These are phyloP conservation scores for Haliclona indistincta DNA, from an alignment of 37 sponge, comb jelly and placozoan species.

Conservation along the genomic window DNA sequence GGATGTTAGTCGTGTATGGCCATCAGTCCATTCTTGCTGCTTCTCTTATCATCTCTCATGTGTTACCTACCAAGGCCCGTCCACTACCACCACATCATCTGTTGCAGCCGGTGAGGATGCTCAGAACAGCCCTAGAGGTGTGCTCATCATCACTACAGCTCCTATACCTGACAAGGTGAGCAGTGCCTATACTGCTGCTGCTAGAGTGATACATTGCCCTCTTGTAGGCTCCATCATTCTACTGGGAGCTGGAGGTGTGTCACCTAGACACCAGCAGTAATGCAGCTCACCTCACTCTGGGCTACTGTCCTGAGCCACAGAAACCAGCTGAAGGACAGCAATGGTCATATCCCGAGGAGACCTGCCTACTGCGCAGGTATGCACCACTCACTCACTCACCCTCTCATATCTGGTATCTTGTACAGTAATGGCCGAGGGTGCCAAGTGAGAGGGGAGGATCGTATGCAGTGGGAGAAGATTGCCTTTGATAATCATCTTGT, in stretches of 20 bases:
- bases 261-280: slow-evolving; percentile 60
- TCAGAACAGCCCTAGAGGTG: slow-evolving; percentile 47
- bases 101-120: slow-evolving; percentile 8
- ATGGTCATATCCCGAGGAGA: slow-evolving; percentile 40
- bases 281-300: slow-evolving; percentile 53
- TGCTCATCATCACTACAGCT: slow-evolving; percentile 57
- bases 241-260: slow-evolving; percentile 91
- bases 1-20: slow-evolving; percentile 63
- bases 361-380: slow-evolving; percentile 61
- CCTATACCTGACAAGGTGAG: slow-evolving; percentile 52
- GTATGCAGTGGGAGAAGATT: slow-evolving; percentile 63
- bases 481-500: slow-evolving; percentile 41
- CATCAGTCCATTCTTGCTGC: slow-evolving; percentile 54
- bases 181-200: not conserved
- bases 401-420: not conserved
- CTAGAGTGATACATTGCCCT: not conserved
- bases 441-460: slow-evolving; percentile 48
- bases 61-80: slow-evolving; percentile 65
- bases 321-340: slow-evolving; percentile 40
- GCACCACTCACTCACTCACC: not conserved
- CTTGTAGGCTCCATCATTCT: slow-evolving; percentile 82
- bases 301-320: slow-evolving; percentile 60
- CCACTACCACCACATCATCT: not conserved
- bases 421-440: slow-evolving; percentile 63
- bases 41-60: slow-evolving; percentile 68